These are phyloP conservation scores for Microcebus lehilahytsara DNA, from an alignment of 2,113 vertebrate genomes.

Conservation along the genomic window DNA sequence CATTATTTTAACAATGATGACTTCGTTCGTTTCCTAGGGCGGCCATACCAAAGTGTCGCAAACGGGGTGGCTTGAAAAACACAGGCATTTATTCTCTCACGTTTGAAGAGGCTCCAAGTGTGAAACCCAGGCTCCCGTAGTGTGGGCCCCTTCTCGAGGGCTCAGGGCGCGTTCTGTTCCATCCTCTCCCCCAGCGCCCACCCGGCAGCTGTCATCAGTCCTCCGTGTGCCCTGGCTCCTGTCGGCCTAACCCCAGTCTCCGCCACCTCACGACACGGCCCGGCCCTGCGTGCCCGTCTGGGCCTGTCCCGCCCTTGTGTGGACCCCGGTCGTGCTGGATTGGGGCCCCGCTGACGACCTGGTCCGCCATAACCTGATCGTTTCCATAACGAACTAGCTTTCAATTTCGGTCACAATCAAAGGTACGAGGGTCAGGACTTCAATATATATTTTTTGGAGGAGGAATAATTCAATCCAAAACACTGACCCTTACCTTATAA, in stretches of 20 bases:
- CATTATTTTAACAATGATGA: not conserved
- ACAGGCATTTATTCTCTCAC: not conserved
- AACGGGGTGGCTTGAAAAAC: not conserved
- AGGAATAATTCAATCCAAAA: not conserved
- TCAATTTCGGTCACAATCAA: not conserved
- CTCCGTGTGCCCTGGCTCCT: no score
- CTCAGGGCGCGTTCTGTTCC: not conserved
- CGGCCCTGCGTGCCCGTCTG: not conserved
- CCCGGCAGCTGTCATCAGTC: no score
- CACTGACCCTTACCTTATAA: not conserved
- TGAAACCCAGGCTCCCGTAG: not conserved
- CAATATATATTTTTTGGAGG: not conserved
- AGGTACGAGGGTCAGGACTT: not conserved
- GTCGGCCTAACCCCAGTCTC: not conserved
- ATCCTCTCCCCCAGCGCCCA: no score
- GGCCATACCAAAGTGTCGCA: not conserved
- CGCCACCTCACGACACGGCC: no score
- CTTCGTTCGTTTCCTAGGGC: not conserved
- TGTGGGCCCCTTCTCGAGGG: fast-evolving
- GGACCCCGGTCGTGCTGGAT: not conserved
- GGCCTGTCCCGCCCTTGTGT: not conserved
- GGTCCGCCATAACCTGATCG: not conserved
- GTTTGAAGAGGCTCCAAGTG: not conserved
- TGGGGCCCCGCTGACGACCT: not conserved
- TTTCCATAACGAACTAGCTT: not conserved